Base-by-base conservation (phyloP, 2,113 vertebrate species). In the Passer domesticus region DNA sequence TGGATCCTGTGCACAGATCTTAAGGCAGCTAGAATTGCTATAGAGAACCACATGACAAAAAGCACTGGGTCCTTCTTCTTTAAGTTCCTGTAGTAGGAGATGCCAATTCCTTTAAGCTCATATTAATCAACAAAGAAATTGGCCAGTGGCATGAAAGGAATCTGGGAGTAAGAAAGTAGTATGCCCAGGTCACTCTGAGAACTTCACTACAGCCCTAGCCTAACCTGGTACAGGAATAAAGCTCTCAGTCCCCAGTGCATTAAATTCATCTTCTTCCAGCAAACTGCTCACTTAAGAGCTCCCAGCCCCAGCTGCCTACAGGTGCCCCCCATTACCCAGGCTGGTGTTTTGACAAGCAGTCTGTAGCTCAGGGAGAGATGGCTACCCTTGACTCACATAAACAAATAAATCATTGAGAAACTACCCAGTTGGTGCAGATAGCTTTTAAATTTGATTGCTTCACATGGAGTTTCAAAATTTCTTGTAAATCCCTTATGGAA, bases 161-260 rank as follows among this genome's bases (percentile, higher is more conserved):
- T 31, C 24, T 59, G 35, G 5, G 13, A 84, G 9, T 28, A 25
- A 49, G 52, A 37, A 60, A 68, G 31, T 6, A 14, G 7, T 60
- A 50, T 52, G 21, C 18, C 33, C 14, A 28, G 27, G n/a, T 67
- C 28, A 41, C n/a, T n/a, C 27, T 1, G 1, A 72, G 67, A 91
- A 37, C 19, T 7, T 27, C 0, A 0, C 9, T 77, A 24, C n/a
- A n/a, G 41, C 43, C 37, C 43, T 67, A 22, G 27, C 10, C 11
- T 77, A 28, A 9, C 10, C 50, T 47, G 31, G 13, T 41, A 52
- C 55, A 62, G 30, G 20, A 70, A 35, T 30, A 58, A 67, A 78
- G 21, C 10, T 49, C 22, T 53, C 46, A 49, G 33, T n/a, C 9
- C 12, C 16, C 55, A 37, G 7, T 35, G 35, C 4, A 3, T 39